Evolutionary conservation across 2,797 vertebrate species (phyloP), one percentile per base, ranked within the genome.

Genomic region (Macropodus opercularis): DNA sequence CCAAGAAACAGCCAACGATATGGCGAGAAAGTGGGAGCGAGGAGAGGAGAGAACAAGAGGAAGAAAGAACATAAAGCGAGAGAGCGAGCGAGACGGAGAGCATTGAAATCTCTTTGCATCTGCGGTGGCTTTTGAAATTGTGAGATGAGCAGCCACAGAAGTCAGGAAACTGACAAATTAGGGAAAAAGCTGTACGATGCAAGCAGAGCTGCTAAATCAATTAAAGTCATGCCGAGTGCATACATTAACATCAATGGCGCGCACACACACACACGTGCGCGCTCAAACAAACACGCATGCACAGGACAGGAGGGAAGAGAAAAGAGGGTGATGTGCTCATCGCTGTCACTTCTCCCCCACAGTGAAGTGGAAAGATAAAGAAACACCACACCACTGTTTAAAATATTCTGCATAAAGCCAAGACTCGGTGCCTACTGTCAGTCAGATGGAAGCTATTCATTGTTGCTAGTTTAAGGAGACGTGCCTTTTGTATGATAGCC

Each of bases 391-490:
- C 72, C 60, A 50, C 77, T 89, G 89, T 92, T 92, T 91, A 91
- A 92, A 91, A 92, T 92, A 91, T 90, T 92, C 85, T 89, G 90
- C 91, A 93, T 91, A 80, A 85, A 83, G 87, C 77, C 77, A 52
- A 79, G 84, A 73, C 75, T 87, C 79, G 81, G 65, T 39, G 72
- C 79, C 85, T 90, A 84, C 85, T 90, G 89, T 92, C 81, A 90
- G 75, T 78, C 84, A 80, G 59, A 72, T 52, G 73, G 83, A 85
- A 81, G 88, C 72, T 72, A 85, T 80, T 89, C 91, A 92, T 90
- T 89, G 90, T 95, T 92, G 91, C 89, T 92, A 92, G 93, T 94
- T 93, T 94, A 95, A 95, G 94, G 94, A 95, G 96, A 96, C 96
- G 95, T 95, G 95, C 95, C 90, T 91, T 93, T 90, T 92, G 91